Percentiles rank a stretch among this genome's conserved stretches.
Evolutionary conservation across 1,140 invertebrate genomes (phyloP).

Genomic region (Aphelenchoides fujianensis): DNA sequence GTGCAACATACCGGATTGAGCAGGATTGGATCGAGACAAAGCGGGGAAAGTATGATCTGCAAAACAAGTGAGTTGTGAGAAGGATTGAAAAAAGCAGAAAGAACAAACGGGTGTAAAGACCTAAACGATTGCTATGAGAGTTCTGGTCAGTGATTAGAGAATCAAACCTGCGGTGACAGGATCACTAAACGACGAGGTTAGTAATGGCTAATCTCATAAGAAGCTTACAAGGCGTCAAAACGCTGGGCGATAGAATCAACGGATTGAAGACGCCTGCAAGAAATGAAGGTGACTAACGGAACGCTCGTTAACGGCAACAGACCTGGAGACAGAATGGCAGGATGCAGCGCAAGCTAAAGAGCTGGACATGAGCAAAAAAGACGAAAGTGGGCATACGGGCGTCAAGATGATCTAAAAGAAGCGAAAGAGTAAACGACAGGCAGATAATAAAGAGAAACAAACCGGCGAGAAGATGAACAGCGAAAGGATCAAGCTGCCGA

Average conservation of each 20-base stretch:
- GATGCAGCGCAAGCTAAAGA: conserved; percentile 10
- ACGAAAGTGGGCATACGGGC: background rate
- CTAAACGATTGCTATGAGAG: background rate
- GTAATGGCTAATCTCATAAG: too few species aligned
- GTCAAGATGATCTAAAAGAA: conserved; percentile 9
- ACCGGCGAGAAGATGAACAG: conserved; percentile 47
- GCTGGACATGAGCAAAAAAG: background rate
- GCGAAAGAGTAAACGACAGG: background rate
- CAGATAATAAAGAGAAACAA: conserved; percentile 32
- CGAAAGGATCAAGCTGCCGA: conserved; percentile 35
- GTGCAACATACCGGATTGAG: background rate
- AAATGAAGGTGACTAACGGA: background rate
- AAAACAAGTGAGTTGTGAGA: background rate
- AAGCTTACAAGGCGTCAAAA: background rate
- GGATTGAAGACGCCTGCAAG: background rate
- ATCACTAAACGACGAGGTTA: too few species aligned
- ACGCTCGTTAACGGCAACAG: background rate
- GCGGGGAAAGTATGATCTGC: background rate
- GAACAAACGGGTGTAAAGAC: background rate
- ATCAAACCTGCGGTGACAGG: too few species aligned
- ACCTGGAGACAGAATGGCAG: background rate
- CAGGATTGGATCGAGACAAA: background rate
- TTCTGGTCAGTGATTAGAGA: too few species aligned
- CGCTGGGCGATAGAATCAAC: background rate
- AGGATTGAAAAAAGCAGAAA: background rate